Evolutionary conservation across 2,797 vertebrate species (phyloP), one percentile per base, ranked within the genome.

Genomic region (Danio jaintianensis): DNA sequence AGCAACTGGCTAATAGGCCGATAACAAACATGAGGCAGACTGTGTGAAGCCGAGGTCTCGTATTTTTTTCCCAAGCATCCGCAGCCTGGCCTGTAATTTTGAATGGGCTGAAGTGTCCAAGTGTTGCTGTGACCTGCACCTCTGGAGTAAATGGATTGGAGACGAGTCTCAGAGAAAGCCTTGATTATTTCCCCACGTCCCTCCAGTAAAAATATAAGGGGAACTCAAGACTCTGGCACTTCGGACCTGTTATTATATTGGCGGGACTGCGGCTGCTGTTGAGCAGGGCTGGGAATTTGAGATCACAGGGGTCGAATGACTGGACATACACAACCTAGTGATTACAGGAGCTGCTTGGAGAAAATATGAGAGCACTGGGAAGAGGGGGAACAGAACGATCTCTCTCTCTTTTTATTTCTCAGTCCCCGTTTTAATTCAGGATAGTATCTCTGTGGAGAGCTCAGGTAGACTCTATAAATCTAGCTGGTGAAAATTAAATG

Each of bases 401-500:
- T 58, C 45, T 59, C 70, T 45, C 36, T 58, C 18, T 29, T 3
- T 56, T 48, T 69, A 45, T 62, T 56, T 50, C 13, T 67, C 52
- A 56, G 29, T 53, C 62, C 40, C 16, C 78, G 72, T 73, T 78
- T 80, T 84, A 86, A 83, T 76, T 74, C 75, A 63, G 75, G 69
- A 62, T 76, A 74, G 64, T 81, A 80, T 81, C 81, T 86, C 85
- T 81, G 80, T 56, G 63, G 85, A 86, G 77, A 75, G 52, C 75
- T 72, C 75, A 76, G 83, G 81, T 79, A 81, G 70, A 86, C 85
- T 80, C 83, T 79, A 86, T 84, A 86, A 86, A 86, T 86, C 81
- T 74, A 66, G 67, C 78, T 75, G 62, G 81, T 83, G 75, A 84
- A 90, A 91, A 92, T 93, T 92, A 92, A 92, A 93, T 91, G 91